Base-by-base conservation (phyloP, 2,888 invertebrate species). In the Tetragnatha montana region DNA sequence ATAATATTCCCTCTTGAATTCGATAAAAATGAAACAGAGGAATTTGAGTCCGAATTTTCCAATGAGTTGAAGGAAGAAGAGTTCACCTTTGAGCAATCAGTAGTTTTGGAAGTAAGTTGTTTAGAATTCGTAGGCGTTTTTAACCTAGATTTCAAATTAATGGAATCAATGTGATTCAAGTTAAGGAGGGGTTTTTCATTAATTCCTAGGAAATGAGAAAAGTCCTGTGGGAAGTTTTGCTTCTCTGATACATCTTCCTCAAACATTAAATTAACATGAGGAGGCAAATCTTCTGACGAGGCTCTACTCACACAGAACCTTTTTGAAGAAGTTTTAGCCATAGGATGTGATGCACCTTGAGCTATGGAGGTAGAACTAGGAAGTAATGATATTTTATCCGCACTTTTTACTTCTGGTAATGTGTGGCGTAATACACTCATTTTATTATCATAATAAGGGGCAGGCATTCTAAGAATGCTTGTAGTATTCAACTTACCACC, bases 241-340 rank as follows among this genome's bases (percentile, higher is more conserved):
- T 69, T 81, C 7, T 14, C 51, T 35, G 70, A 49, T 1, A 70
- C 22, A 70, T 83, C 83, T 84, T 69, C 83, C 21, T 84, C 83
- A 84, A 75, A 84, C 8, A 14, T 47, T 75, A 84, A 12, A 75
- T 19, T n/a, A 50, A 14, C 49, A 75, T 75, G 47, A 75, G 8
- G 47, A 49, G 14, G 50, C n/a, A 2, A 60, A 14, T 2, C 22
- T 51, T 78, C 8, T 2, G 12, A 50, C 6, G 12, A 19, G 2
- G 49, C 12, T 35, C 35, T 35, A 4, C 4, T 35, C 35, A 35
- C 35, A 35, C 35, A 35, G 50, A 19, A 50, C 4, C 10, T 19
- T 21, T 10, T 81, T 60, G n/a, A 21, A 22, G 8, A 0, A 71
- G 47, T 47, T 17, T 47, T 60, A 60, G 14, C 17, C 12, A 10